Conservation (phyloP, 2,888 invertebrate genomes). For the Trachelus tabidus region DNA sequence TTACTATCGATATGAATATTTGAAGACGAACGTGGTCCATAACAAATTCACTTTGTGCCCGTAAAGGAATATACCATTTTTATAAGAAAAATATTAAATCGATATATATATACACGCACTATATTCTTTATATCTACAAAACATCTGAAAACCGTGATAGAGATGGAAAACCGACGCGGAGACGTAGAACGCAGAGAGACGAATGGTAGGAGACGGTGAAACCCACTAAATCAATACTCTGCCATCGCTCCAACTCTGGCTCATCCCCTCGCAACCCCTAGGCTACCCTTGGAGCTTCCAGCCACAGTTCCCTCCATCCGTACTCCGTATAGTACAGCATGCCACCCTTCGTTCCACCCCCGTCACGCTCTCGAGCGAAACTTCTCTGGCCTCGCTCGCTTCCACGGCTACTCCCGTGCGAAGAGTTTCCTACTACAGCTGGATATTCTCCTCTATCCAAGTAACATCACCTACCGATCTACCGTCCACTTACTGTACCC, state of each 20-base stretch:
- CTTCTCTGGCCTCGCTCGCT: slow-evolving; percentile 54
- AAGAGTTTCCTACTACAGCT: slow-evolving; percentile 50
- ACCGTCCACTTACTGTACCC: neutral
- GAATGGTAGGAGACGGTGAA: slow-evolving; percentile 65
- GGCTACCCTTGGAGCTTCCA: slow-evolving; percentile 40
- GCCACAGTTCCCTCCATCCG: slow-evolving; percentile 37
- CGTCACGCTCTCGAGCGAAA: slow-evolving; percentile 64
- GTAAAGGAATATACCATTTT: neutral
- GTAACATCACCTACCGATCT: slow-evolving; percentile 16
- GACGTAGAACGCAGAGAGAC: slow-evolving; percentile 60
- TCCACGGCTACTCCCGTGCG: slow-evolving; percentile 51
- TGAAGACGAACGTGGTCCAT: neutral
- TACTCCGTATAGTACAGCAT: slow-evolving; percentile 40
- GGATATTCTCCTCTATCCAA: slow-evolving; percentile 30
- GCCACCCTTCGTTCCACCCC: slow-evolving; percentile 60
- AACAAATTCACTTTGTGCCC: neutral
- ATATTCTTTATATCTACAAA: neutral
- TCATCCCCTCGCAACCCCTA: slow-evolving; percentile 54
- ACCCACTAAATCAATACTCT: slow-evolving; percentile 66
- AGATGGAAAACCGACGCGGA: slow-evolving; percentile 18
- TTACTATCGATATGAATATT: neutral
- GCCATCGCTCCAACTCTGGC: slow-evolving; percentile 66
- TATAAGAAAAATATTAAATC: neutral
- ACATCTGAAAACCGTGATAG: neutral
- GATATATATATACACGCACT: neutral